Evolutionary conservation across 2,113 vertebrate species (phyloP), one percentile per base, ranked within the genome.

Genomic region (Urocynchramus pylzowi): DNA sequence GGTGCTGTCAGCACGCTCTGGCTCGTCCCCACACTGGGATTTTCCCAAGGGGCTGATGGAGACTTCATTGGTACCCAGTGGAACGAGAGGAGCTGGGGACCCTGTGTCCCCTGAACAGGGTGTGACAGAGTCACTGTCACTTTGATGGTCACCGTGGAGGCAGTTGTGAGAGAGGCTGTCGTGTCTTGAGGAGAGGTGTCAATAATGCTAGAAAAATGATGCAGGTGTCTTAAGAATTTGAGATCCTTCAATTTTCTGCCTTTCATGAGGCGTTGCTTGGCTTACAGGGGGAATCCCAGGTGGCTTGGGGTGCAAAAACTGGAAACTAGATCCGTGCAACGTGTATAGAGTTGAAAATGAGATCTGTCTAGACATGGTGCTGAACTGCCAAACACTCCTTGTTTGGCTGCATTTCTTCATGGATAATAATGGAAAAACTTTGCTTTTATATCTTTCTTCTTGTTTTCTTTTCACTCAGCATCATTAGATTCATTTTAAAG

Each of bases 231-330:
- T 65, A 61, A 88, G 79, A 71, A 69, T 96, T 87, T 0, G 4
- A 88, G 90, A 82, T 84, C 69, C 80, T 90, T 95, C 90, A 64
- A 75, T 90, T 96, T 90, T 71, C 90, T 95, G 82, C 82, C 57
- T 84, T 87, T 71, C 76, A 23, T 27, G 26, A 87, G 71, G 75
- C 6, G 3, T 89, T 60, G 83, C 77, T 70, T 78, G 84, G 33
- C 61, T 93, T 54, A 42, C 65, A 26, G 24, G 41, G 83, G 70
- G 39, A 90, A 74, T 94, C 90, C 89, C 89, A 87, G 53, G 94
- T 53, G 95, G 67, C 78, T 93, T 0, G 0, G 63, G 85, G 92
- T 93, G 95, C 88, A 82, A 69, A 89, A 88, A 44, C 78, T 85
- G 65, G 90, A 90, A 87, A 94, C 73, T 27, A 87, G 82, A 93